Evolutionary conservation across 2,888 invertebrate species (phyloP).

Genomic region (Drosophila mercatorum): DNA sequence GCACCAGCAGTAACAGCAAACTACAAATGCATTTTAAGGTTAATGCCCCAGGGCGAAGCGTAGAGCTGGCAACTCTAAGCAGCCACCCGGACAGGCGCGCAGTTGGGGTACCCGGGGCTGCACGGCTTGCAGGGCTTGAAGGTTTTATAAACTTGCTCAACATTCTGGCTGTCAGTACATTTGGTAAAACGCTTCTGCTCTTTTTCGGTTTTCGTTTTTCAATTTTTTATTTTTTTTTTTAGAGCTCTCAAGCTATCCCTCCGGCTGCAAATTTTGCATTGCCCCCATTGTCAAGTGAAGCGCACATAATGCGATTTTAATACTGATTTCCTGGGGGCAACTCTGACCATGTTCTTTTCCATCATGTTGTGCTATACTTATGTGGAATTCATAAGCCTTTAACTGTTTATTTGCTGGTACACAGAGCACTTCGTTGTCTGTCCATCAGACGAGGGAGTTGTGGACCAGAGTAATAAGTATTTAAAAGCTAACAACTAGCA

Average conservation of each 20-base stretch:
- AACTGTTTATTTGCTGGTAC: slow-evolving; percentile 62
- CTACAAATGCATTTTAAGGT: slow-evolving; percentile 73
- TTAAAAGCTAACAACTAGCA: slow-evolving; percentile 43
- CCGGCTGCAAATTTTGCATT: slow-evolving; percentile 10
- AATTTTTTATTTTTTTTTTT: slow-evolving; percentile 4
- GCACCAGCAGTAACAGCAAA: slow-evolving; percentile 11
- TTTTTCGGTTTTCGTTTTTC: slow-evolving; percentile 3
- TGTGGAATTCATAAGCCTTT: slow-evolving; percentile 61
- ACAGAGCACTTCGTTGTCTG: slow-evolving; percentile 7
- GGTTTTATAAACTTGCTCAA: slow-evolving; percentile 71
- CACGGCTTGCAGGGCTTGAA: slow-evolving; percentile 1
- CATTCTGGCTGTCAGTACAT: slow-evolving; percentile 67
- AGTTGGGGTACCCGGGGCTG: neutral
- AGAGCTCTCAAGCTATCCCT: slow-evolving; percentile 28
- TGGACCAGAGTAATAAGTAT: slow-evolving; percentile 34
- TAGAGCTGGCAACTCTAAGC: slow-evolving; percentile 34
- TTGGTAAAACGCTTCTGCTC: slow-evolving; percentile 57
- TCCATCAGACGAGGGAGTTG: neutral
- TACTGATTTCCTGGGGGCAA: slow-evolving; percentile 65
- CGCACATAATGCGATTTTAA: slow-evolving; percentile 76
- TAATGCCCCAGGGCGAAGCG: slow-evolving; percentile 61
- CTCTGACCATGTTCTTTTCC: slow-evolving; percentile 28
- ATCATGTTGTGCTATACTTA: slow-evolving; percentile 38
- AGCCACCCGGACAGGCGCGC: slow-evolving; percentile 17
- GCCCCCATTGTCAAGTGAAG: slow-evolving; percentile 69